Percentiles rank a stretch among this genome's conserved stretches.
Conservation (phyloP, 1,140 invertebrate genomes). For the Drosophila bocqueti region DNA sequence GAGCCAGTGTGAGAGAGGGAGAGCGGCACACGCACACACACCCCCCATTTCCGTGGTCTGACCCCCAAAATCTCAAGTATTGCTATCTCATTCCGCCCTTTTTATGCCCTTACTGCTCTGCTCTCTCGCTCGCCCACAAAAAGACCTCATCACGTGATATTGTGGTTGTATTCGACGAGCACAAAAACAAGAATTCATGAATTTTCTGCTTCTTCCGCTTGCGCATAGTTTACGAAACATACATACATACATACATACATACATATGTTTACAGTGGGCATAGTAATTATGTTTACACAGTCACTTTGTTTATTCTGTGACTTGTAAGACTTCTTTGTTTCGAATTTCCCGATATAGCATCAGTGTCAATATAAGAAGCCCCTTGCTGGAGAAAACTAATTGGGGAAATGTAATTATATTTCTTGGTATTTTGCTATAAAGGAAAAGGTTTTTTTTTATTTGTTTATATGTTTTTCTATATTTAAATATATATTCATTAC, state of each 20-base stretch:
- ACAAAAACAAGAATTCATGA: constrained; percentile 26
- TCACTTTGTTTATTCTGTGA: constrained; percentile 14
- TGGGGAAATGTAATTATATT: background rate
- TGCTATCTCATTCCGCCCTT: constrained; percentile 2
- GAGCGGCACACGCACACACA: constrained; percentile 25
- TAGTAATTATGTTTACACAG: constrained; percentile 28
- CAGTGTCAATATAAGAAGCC: constrained; percentile 13
- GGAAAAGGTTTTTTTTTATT: background rate
- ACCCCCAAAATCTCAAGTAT: constrained; percentile 35
- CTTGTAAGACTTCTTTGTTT: constrained; percentile 40
- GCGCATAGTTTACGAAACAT: constrained; percentile 33
- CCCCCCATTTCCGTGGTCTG: constrained; percentile 42
- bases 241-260: too few species aligned
- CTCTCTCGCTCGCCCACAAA: constrained; percentile 12
- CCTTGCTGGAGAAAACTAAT: background rate
- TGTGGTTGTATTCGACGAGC: constrained; percentile 44
- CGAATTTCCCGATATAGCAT: constrained; percentile 4
- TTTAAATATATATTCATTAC: background rate
- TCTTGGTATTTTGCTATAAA: background rate
- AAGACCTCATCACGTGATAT: constrained; percentile 51
- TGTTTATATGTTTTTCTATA: background rate
- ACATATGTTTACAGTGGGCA: constrained; percentile 33
- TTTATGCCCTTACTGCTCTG: background rate
- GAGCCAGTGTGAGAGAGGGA: background rate
- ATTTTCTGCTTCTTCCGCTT: constrained; percentile 43